These are phyloP conservation scores for Trachelipus rathkii DNA, from an alignment of 1,140 invertebrate genomes.

Conservation along the genomic window DNA sequence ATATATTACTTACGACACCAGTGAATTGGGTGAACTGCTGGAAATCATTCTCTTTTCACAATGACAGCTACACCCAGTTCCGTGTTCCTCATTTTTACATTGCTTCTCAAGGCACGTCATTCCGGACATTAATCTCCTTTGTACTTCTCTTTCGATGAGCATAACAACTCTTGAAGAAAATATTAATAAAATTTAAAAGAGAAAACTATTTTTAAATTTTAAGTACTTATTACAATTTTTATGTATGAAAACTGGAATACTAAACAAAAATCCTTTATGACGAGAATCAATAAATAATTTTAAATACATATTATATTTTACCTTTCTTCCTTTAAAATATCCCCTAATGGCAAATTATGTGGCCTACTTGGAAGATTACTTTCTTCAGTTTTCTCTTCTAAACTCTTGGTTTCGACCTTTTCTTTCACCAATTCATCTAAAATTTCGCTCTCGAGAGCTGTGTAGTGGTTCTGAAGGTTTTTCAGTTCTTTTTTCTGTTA, in stretches of 20 bases:
- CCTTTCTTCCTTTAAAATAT: slow-evolving; percentile 20
- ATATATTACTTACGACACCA: background rate
- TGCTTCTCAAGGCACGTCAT: slow-evolving; percentile 46
- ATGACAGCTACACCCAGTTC: background rate
- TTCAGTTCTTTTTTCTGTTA: background rate
- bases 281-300: too few species aligned
- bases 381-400: background rate
- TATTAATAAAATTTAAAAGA: background rate
- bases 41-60: background rate
- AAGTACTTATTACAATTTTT: too few species aligned
- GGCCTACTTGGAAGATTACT: slow-evolving; percentile 21
- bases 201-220: too few species aligned
- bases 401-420: background rate
- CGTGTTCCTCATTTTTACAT: slow-evolving; percentile 46
- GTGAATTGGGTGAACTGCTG: background rate
- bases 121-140: slow-evolving; percentile 51
- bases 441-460: background rate
- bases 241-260: too few species aligned
- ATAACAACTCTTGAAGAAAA: slow-evolving; percentile 47
- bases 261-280: too few species aligned
- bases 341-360: slow-evolving; percentile 25
- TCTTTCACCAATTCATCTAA: background rate
- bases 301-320: background rate
- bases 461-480: background rate
- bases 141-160: slow-evolving; percentile 53